These are phyloP conservation scores for Lucinisca nassula DNA, from an alignment of 2,888 invertebrate genomes.

Conservation along the genomic window DNA sequence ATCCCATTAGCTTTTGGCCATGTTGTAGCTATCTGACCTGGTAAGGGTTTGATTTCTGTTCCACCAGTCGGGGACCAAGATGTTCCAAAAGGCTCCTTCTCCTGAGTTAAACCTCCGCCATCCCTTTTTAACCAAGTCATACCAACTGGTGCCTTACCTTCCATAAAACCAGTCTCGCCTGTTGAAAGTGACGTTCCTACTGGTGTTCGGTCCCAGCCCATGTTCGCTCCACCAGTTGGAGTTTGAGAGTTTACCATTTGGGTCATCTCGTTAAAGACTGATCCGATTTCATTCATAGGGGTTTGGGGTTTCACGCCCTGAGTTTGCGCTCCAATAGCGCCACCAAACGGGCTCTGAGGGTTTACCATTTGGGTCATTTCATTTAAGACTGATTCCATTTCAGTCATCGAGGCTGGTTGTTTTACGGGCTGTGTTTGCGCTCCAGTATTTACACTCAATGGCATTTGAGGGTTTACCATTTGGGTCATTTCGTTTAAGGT, in stretches of 20 bases:
- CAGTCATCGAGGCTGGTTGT: neutral
- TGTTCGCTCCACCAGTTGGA: neutral
- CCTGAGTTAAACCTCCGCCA: neutral
- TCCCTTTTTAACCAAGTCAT: neutral
- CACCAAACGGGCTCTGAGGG: neutral
- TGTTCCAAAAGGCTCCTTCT: neutral
- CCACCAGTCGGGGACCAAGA: neutral
- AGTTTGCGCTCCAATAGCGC: too few relatives aligned
- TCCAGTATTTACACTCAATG: neutral
- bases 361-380: neutral
- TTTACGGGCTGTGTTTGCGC: neutral
- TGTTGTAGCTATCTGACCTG: too few relatives aligned
- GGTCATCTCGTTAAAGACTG: neutral
- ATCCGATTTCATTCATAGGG: neutral
- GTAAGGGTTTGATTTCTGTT: too few relatives aligned
- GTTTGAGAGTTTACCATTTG: neutral
- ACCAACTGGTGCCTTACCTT: neutral
- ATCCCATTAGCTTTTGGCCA: too few relatives aligned
- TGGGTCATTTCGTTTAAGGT: neutral
- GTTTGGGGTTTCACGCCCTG: neutral
- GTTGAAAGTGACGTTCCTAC: neutral
- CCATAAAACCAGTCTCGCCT: neutral
- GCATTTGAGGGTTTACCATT: neutral
- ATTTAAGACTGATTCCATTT: neutral
- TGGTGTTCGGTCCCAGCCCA: neutral